Percentiles rank a stretch among this genome's conserved stretches.
Conservation (phyloP, 35 echinoderm and acorn worm species). For the Diadema setosum region DNA sequence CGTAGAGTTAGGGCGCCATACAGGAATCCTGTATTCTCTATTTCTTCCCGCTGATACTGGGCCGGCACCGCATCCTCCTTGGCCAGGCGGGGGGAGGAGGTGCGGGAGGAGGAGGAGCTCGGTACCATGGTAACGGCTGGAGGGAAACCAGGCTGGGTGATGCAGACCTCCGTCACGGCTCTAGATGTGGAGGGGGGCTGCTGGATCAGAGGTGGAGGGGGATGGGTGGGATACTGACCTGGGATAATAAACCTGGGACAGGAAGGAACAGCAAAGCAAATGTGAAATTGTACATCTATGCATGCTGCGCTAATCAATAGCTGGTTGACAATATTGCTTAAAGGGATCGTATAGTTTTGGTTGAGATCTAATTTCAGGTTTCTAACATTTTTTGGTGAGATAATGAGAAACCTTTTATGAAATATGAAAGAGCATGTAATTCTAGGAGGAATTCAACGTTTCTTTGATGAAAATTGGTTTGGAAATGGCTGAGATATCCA, state of each 20-base stretch:
- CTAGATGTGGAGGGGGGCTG: conserved; percentile 13
- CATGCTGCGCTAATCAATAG: too few species aligned
- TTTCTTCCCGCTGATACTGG: conserved; percentile 48
- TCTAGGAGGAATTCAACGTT: too few species aligned
- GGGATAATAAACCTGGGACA: conserved; percentile 34
- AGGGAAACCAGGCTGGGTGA: conserved; percentile 23
- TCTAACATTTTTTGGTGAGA: too few species aligned
- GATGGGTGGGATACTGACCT: conserved; percentile 48
- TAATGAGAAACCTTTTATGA: too few species aligned
- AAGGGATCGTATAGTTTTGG: too few species aligned
- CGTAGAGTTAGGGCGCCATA: conserved; percentile 40
- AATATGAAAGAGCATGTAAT: too few species aligned
- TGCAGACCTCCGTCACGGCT: not conserved
- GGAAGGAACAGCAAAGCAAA: not conserved
- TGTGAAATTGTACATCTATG: too few species aligned
- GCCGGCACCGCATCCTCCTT: conserved; percentile 11
- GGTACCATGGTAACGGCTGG: not conserved
- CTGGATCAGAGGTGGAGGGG: conserved; percentile 42
- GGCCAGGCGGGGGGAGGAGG: conserved; percentile 20
- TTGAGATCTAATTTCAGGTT: too few species aligned
- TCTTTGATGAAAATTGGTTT: too few species aligned
- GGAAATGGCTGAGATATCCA: too few species aligned
- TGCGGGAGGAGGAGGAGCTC: not conserved
- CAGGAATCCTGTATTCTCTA: conserved; percentile 45
- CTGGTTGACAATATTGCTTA: too few species aligned